Percentiles rank a stretch among this genome's conserved stretches.
phyloP scores from a whole-genome alignment of 35 echinoderm and acorn worm genomes.

The Apostichopus californicus region DNA sequence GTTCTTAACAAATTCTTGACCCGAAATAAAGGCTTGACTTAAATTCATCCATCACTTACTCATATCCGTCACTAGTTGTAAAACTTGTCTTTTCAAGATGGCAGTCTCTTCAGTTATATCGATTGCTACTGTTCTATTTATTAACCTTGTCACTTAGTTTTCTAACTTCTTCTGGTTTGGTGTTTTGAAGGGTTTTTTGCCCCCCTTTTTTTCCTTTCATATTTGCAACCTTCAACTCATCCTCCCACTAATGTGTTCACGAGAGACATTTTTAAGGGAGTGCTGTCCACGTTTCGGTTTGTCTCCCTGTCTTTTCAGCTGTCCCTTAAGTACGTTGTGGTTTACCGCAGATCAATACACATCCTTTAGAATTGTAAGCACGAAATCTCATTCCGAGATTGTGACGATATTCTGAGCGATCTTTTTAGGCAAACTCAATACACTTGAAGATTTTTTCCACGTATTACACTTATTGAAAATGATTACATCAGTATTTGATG shows the following conservation, averaged over 20 bases:
- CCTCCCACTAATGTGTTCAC: not conserved
- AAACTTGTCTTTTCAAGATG: not conserved
- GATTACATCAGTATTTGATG: too few species aligned
- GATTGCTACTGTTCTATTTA: not conserved
- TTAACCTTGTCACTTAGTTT: not conserved
- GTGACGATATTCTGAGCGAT: too few species aligned
- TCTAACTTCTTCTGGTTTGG: not conserved
- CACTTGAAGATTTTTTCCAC: too few species aligned
- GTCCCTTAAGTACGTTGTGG: not conserved
- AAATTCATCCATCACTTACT: not conserved
- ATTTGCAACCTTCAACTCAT: not conserved
- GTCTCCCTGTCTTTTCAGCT: not conserved
- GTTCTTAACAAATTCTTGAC: not conserved
- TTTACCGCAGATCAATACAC: not conserved
- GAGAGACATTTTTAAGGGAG: not conserved
- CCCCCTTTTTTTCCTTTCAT: not conserved
- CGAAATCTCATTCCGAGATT: too few species aligned
- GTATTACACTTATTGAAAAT: too few species aligned
- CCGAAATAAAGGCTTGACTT: not conserved
- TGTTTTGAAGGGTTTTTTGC: not conserved
- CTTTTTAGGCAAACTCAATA: too few species aligned
- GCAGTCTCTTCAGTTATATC: not conserved
- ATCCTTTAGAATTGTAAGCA: not conserved
- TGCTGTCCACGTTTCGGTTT: not conserved
- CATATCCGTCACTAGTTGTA: not conserved